These are phyloP conservation scores for Notarius lentiginosus DNA, from an alignment of 2,113 vertebrate species.

Conservation along the genomic window DNA sequence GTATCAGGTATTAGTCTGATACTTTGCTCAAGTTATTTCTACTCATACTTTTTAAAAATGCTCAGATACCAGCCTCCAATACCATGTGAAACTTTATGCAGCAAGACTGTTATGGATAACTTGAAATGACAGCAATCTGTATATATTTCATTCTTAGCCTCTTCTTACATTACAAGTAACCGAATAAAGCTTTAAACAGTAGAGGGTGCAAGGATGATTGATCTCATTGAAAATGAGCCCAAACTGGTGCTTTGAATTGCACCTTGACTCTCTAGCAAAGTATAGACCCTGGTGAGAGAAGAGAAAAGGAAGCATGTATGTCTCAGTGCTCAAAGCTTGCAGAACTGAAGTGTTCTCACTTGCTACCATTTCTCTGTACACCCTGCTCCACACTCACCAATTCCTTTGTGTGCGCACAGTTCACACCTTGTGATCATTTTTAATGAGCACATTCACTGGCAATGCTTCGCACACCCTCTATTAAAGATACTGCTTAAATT, in stretches of 20 bases:
- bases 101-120: no score
- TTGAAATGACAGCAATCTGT: no score
- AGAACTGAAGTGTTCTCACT: not conserved
- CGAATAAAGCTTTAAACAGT: not conserved
- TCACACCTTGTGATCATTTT: not conserved
- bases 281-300: not conserved
- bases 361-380: not conserved
- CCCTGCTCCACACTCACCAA: not conserved
- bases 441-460: not conserved
- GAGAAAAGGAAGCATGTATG: not conserved
- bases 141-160: not conserved
- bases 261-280: not conserved
- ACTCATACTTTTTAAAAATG: no score
- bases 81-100: not conserved
- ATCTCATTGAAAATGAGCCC: not conserved
- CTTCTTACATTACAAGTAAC: not conserved
- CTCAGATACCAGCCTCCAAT: not conserved
- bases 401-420: not conserved
- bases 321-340: not conserved
- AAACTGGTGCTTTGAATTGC: not conserved
- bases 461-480: not conserved
- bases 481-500: not conserved
- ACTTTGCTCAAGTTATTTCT: no score
- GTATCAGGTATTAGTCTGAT: no score
- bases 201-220: not conserved